These are phyloP conservation scores for Pampusana beccarii DNA, from an alignment of 2,113 vertebrate species.

Conservation along the genomic window DNA sequence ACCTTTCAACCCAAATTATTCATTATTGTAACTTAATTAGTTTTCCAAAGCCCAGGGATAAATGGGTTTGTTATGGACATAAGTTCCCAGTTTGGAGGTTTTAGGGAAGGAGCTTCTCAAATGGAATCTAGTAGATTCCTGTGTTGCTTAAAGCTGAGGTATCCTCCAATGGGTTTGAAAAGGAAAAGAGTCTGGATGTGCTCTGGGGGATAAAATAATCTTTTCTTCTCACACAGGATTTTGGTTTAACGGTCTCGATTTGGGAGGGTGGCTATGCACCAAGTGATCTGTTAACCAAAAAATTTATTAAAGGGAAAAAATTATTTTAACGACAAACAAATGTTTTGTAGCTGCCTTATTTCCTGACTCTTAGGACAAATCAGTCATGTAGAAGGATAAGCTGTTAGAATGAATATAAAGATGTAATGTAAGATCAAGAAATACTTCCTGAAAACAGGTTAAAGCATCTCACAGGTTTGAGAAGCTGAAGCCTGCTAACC, in stretches of 20 bases:
- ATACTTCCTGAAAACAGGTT: not conserved
- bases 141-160: not conserved
- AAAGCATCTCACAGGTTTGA: rapidly evolving
- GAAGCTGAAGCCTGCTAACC: not conserved
- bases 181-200: not conserved
- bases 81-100: not conserved
- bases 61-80: not conserved
- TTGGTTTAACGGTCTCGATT: not conserved
- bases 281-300: not conserved
- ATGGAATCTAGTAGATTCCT: not conserved
- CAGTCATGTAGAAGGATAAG: not conserved
- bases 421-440: not conserved
- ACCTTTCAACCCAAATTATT: not conserved
- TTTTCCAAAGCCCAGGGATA: not conserved
- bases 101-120: not conserved
- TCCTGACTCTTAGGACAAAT: not conserved
- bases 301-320: not conserved
- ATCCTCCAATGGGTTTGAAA: not conserved
- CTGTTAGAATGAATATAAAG: not conserved
- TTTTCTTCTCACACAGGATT: not conserved
- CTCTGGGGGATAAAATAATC: not conserved
- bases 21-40: not conserved
- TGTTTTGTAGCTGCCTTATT: not conserved
- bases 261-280: not conserved
- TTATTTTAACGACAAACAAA: not conserved